Conservation (phyloP, 2,888 invertebrate species). For the Ophraella communa region DNA sequence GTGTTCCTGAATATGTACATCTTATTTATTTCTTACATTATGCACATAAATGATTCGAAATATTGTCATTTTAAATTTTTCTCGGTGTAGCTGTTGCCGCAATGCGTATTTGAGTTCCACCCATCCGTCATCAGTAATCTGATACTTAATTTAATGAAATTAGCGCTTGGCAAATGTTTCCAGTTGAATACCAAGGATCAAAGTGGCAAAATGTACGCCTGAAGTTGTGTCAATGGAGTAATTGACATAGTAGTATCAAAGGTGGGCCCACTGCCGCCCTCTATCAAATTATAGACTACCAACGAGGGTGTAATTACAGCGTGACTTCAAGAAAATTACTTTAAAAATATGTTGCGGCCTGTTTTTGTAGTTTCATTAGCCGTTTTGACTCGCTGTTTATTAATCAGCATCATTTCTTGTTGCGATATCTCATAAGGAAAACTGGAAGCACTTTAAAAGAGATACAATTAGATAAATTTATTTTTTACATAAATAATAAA, state of each 20-base stretch:
- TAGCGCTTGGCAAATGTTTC: constrained; percentile 39
- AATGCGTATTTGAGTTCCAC: not conserved
- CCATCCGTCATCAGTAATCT: constrained; percentile 7
- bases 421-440: not conserved
- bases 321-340: constrained; percentile 57
- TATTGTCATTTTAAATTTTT: not conserved
- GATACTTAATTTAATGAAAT: constrained; percentile 31
- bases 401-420: not conserved
- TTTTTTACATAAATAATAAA: too few relatives aligned
- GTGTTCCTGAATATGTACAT: too few relatives aligned
- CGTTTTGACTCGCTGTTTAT: not conserved
- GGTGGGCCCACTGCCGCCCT: constrained; percentile 56
- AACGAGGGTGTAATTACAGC: constrained; percentile 59
- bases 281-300: constrained; percentile 57
- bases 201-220: constrained; percentile 39
- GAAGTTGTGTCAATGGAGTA: constrained; percentile 47
- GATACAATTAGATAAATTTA: not conserved
- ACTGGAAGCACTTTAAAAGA: not conserved
- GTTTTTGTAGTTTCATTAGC: constrained; percentile 21
- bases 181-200: constrained; percentile 42
- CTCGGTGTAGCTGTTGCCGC: constrained; percentile 2
- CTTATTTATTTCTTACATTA: not conserved
- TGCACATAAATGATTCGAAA: not conserved
- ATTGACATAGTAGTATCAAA: constrained; percentile 59
- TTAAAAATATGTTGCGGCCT: constrained; percentile 53